A percentile compares a stretch with the other conserved stretches of the same genome.
Evolutionary conservation across 2,888 invertebrate species (phyloP).

Genomic region (Macaria liturata): DNA sequence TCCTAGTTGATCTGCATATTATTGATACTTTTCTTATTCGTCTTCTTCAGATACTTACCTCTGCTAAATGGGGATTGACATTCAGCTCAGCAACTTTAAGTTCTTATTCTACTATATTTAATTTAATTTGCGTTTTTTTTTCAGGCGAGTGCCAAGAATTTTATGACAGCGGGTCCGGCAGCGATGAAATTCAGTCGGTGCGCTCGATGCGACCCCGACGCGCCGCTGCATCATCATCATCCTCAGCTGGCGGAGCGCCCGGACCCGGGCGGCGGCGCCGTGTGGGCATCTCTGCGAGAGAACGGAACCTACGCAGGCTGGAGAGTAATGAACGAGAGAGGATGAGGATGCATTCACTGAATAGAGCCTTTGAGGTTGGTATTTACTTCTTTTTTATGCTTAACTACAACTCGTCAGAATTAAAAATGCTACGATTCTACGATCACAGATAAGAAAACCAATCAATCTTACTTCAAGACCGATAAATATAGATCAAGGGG

Average conservation of each 20-base stretch:
- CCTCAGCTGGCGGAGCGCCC: slow-evolving; percentile 47
- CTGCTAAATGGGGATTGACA: no score
- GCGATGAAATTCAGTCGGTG: slow-evolving; percentile 60
- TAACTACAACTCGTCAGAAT: no score
- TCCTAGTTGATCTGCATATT: no score
- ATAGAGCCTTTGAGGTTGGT: slow-evolving; percentile 93
- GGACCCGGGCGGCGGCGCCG: slow-evolving; percentile 85
- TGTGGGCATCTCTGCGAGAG: slow-evolving; percentile 91
- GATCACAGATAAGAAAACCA: no score
- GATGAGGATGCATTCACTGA: slow-evolving; percentile 96
- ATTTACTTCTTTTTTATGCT: no score
- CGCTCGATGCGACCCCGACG: slow-evolving; percentile 59
- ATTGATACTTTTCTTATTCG: no score
- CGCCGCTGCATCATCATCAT: slow-evolving; percentile 59
- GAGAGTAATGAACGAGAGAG: slow-evolving; percentile 96
- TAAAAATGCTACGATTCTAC: no score
- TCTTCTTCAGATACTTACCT: no score
- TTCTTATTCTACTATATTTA: no score
- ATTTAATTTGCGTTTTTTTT: not conserved
- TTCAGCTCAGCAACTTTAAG: no score
- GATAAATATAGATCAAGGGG: no score
- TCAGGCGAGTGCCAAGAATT: slow-evolving; percentile 54
- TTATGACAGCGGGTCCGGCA: slow-evolving; percentile 71
- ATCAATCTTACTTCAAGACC: no score
- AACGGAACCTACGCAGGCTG: slow-evolving; percentile 92